Evolutionary conservation across 2,888 invertebrate genomes (phyloP), one percentile per base, ranked within the genome.

Genomic region (Blera fallax): DNA sequence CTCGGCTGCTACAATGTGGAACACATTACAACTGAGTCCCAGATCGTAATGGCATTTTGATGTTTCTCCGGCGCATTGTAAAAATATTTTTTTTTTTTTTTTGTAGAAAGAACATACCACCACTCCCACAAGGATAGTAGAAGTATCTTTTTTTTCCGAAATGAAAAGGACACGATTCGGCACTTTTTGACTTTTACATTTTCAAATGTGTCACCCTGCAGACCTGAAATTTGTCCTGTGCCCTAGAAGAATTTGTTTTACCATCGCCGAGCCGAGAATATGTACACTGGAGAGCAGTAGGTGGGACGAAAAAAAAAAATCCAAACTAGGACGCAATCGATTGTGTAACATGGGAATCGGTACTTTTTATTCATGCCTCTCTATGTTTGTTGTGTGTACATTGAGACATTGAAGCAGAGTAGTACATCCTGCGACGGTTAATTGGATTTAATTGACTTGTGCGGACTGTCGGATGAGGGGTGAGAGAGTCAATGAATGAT

Each of bases 121-220:
- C 21, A 3, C 16, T n/a, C 14, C 27, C 7, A 27, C 7, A n/a
- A n/a, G 8, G 6, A 24, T 16, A n/a, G 24, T 4, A 18, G 18
- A 24, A 34, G 14, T 64, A 45, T 27, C 16, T 27, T 27, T 65
- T n/a, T 60, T 40, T 5, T 27, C 50, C 52, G 6, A 58, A 77
- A n/a, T 27, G 40, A 34, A 56, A 50, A 43, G 69, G 58, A 84
- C 80, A 80, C 74, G 80, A 77, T 80, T 84, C 45, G 64, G 52
- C 80, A 84, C 84, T 84, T 84, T 84, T 84, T 76, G 84, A 80
- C 84, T 84, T 84, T 69, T 29, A 69, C 69, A n/a, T 40, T 70
- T 74, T 74, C 67, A 34, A 67, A 58, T 73, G 62, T 81, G 72
- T 32, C 76, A 52, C 40, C 76, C 67, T 54, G 16, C 60, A 80